These are phyloP conservation scores for Nudaria mundana DNA, from an alignment of 2,888 invertebrate genomes.

Conservation along the genomic window DNA sequence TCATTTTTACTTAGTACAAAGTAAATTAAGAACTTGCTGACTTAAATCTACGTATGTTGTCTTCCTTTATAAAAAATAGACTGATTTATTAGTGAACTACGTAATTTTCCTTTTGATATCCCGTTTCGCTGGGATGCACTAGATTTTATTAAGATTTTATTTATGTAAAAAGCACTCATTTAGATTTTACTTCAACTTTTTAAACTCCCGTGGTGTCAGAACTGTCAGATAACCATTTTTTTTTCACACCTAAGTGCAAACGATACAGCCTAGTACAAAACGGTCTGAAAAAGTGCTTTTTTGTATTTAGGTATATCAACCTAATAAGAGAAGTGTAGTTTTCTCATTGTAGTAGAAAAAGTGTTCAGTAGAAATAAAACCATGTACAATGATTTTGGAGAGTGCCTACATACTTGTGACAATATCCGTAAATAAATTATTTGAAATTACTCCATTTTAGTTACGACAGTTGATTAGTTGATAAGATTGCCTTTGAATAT, in stretches of 20 bases:
- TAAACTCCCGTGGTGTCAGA: too few relatives aligned
- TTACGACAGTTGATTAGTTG: conserved; percentile 14
- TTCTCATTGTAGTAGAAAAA: conserved; percentile 53
- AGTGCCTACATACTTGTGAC: conserved; percentile 77
- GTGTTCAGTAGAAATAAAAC: conserved; percentile 69
- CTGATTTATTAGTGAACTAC: conserved; percentile 60
- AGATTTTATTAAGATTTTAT: conserved; percentile 52
- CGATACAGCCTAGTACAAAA: conserved; percentile 22
- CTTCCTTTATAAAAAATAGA: conserved; percentile 71
- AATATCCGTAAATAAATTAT: conserved; percentile 57
- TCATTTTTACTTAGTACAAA: conserved; percentile 71
- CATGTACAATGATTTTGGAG: conserved; percentile 63
- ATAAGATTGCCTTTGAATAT: conserved; percentile 24
- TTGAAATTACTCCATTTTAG: conserved; percentile 40
- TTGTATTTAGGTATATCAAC: conserved; percentile 24
- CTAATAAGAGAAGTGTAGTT: conserved; percentile 36
- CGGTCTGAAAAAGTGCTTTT: conserved; percentile 70
- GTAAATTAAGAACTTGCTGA: conserved; percentile 62
- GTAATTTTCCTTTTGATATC: conserved; percentile 41
- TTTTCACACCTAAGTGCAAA: conserved; percentile 16
- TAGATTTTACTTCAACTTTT: conserved; percentile 39
- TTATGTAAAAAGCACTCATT: conserved; percentile 68
- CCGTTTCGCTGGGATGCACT: conserved; percentile 76
- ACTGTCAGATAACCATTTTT: too few relatives aligned
- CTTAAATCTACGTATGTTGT: conserved; percentile 52